Evolutionary conservation across 92 coral and sea anemone genomes (phyloP).

Genomic region (Diadumene lineata): DNA sequence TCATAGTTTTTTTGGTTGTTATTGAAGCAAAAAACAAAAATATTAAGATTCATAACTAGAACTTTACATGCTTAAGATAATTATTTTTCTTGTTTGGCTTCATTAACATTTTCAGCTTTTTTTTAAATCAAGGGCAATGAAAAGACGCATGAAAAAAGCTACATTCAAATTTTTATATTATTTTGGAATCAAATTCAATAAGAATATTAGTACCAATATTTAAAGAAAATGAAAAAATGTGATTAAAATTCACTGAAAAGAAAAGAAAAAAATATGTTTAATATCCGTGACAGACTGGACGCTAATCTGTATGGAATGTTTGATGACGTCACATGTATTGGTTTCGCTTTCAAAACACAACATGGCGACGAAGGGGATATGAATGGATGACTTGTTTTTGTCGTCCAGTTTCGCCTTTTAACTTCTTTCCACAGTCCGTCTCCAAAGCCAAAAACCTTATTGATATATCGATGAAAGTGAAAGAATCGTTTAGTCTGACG

Average conservation of each 20-base stretch:
- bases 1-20: too few species aligned
- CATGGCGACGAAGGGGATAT: slow-evolving; percentile 85
- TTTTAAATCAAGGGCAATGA: too few species aligned
- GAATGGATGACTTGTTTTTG: slow-evolving; percentile 33
- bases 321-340: slow-evolving; percentile 58
- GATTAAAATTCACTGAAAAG: neutral
- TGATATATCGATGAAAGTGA: slow-evolving; percentile 48
- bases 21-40: too few species aligned
- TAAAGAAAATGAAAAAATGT: neutral
- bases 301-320: slow-evolving; percentile 31
- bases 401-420: slow-evolving; percentile 4
- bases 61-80: too few species aligned
- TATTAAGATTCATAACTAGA: too few species aligned
- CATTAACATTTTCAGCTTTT: too few species aligned
- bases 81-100: too few species aligned
- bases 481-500: slow-evolving; percentile 26
- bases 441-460: slow-evolving; percentile 8
- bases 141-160: too few species aligned
- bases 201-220: neutral
- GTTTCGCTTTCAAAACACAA: slow-evolving; percentile 84
- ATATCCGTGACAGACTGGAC: slow-evolving; percentile 21
- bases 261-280: neutral
- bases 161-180: too few species aligned
- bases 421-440: neutral
- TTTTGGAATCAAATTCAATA: too few species aligned